A percentile compares a stretch with the other conserved stretches of the same genome.
phyloP scores from a whole-genome alignment of 2,113 vertebrate species.

The Plotosus lineatus region DNA sequence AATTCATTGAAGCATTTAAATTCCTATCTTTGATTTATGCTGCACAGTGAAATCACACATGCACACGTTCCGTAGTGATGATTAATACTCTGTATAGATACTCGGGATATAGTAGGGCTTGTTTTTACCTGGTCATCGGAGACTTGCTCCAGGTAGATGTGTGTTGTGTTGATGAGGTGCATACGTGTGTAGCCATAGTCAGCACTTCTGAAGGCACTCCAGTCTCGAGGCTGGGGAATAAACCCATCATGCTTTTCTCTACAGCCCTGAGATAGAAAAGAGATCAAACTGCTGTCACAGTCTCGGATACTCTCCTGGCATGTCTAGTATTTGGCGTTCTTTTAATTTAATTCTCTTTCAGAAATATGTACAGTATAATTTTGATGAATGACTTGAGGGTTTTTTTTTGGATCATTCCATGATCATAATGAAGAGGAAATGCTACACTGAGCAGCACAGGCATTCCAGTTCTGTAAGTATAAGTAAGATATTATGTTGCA shows the following conservation, averaged over 20 bases:
- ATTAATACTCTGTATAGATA: background rate
- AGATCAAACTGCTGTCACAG: background rate
- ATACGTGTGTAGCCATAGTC: slow-evolving; percentile 85
- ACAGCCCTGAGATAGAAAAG: slow-evolving; percentile 76
- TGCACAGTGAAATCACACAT: too few relatives aligned
- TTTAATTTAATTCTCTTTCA: background rate
- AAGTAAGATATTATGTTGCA: too few relatives aligned
- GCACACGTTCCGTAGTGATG: background rate
- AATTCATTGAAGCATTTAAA: too few relatives aligned
- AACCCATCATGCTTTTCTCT: slow-evolving; percentile 80
- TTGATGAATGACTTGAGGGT: background rate
- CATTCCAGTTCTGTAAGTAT: too few relatives aligned
- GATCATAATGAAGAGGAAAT: background rate
- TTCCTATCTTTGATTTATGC: too few relatives aligned
- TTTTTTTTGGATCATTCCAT: background rate
- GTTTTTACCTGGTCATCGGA: slow-evolving; percentile 84
- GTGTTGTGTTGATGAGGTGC: slow-evolving; percentile 77
- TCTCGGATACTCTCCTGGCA: background rate
- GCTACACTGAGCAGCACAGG: background rate
- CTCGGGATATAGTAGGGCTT: background rate
- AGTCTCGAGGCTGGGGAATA: slow-evolving; percentile 73
- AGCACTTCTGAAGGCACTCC: slow-evolving; percentile 81
- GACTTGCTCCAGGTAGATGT: slow-evolving; percentile 85
- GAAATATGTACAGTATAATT: background rate
- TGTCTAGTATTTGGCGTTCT: background rate